Evolutionary conservation across 2,888 invertebrate genomes (phyloP).

Genomic region (Pyrrhosoma nymphula): DNA sequence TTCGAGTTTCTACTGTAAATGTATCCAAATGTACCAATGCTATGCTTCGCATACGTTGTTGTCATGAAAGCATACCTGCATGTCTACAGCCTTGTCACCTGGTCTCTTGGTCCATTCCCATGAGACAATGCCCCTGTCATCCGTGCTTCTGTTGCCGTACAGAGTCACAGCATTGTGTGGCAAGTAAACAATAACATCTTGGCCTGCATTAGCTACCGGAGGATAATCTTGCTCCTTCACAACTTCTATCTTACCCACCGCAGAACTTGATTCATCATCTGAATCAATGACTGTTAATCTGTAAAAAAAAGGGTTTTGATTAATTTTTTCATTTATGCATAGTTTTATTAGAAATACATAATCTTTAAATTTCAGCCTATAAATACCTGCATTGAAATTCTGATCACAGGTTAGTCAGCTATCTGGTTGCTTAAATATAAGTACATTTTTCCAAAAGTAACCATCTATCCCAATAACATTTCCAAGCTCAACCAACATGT

Average conservation of each 20-base stretch:
- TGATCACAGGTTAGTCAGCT: no score
- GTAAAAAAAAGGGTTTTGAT: slow-evolving; percentile 70
- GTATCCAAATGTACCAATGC: no score
- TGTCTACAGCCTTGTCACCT: slow-evolving; percentile 94
- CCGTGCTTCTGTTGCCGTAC: slow-evolving; percentile 94
- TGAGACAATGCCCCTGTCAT: slow-evolving; percentile 94
- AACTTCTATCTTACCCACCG: slow-evolving; percentile 93
- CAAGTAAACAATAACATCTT: slow-evolving; percentile 93
- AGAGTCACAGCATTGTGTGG: slow-evolving; percentile 91
- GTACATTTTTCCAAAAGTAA: no score
- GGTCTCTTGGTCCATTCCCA: slow-evolving; percentile 98
- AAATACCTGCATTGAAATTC: no score
- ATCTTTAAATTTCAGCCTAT: no score
- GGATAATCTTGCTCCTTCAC: slow-evolving; percentile 96
- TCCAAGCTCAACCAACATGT: no score
- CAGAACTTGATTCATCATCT: slow-evolving; percentile 91
- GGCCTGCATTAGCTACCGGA: slow-evolving; percentile 95
- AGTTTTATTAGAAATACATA: neutral
- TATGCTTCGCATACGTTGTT: no score
- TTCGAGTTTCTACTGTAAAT: no score
- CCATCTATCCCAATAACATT: no score
- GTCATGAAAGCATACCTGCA: slow-evolving; percentile 81
- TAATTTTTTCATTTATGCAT: slow-evolving; percentile 13
- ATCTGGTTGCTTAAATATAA: no score
- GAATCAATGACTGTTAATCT: slow-evolving; percentile 94